Evolutionary conservation across 2,888 invertebrate species (phyloP).

Genomic region (Heterodera filipjevi): DNA sequence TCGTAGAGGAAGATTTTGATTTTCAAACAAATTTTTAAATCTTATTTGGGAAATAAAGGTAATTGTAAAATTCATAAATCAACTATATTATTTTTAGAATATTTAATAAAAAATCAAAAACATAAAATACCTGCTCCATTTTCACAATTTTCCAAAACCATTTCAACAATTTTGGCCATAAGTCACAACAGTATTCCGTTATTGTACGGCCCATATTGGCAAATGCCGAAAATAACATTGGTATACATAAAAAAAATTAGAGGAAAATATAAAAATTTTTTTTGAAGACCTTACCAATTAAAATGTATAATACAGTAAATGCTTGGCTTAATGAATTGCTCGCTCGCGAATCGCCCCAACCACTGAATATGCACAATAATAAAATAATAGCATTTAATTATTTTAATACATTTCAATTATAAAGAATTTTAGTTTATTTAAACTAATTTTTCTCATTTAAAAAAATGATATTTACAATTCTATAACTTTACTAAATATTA

Average conservation of each 20-base stretch:
- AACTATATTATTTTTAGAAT: too few relatives aligned
- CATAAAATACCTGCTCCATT: neutral
- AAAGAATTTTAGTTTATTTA: too few relatives aligned
- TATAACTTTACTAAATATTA: too few relatives aligned
- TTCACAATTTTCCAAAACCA: neutral
- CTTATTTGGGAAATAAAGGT: too few relatives aligned
- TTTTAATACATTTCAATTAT: too few relatives aligned
- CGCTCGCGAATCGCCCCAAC: constrained; percentile 36
- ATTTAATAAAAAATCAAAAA: neutral
- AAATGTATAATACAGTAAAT: constrained; percentile 36
- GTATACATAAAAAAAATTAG: constrained; percentile 15
- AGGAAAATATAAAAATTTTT: neutral
- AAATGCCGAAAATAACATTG: constrained; percentile 40
- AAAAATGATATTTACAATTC: too few relatives aligned
- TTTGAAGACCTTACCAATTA: constrained; percentile 25
- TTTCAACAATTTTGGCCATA: constrained; percentile 32
- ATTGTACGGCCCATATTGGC: constrained; percentile 42
- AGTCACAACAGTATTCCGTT: constrained; percentile 39
- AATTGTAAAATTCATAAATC: too few relatives aligned
- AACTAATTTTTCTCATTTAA: too few relatives aligned
- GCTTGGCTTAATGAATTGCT: constrained; percentile 32
- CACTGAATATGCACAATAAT: too few relatives aligned
- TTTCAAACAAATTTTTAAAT: too few relatives aligned
- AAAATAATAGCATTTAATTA: too few relatives aligned
- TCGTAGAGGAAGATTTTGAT: too few relatives aligned